These are phyloP conservation scores for Eilema griseolum DNA, from an alignment of 2,888 invertebrate species.

Conservation along the genomic window DNA sequence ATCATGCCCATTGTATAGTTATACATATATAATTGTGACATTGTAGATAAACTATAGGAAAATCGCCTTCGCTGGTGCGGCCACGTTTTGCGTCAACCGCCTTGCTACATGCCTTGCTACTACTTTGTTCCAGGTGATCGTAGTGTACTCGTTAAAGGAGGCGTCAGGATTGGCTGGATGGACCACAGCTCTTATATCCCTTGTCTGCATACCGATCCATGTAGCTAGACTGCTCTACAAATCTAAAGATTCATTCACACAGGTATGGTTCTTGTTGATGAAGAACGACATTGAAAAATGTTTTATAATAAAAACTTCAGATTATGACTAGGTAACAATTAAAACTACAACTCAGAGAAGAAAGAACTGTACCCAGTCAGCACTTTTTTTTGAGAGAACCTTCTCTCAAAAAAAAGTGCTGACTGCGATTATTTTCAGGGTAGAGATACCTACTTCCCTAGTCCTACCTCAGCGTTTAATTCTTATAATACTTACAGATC, in stretches of 20 bases:
- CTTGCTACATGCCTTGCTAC: not conserved
- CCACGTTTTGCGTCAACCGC: too few relatives aligned
- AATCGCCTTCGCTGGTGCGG: not conserved
- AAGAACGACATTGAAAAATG: not conserved
- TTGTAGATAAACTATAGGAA: not conserved
- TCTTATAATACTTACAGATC: not conserved
- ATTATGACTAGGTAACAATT: too few relatives aligned
- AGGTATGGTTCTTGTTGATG: slow-evolving; percentile 63
- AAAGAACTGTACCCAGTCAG: too few relatives aligned
- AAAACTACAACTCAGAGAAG: too few relatives aligned
- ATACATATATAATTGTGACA: too few relatives aligned
- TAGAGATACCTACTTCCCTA: not conserved
- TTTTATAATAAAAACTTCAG: too few relatives aligned
- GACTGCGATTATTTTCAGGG: not conserved
- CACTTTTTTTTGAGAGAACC: too few relatives aligned
- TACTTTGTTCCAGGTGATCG: slow-evolving; percentile 87
- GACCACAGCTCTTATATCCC: slow-evolving; percentile 90
- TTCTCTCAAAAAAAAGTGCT: too few relatives aligned
- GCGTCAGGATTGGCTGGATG: slow-evolving; percentile 88
- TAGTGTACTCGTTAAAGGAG: slow-evolving; percentile 84
- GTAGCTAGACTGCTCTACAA: slow-evolving; percentile 86
- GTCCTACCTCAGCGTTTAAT: not conserved
- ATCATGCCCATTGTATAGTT: too few relatives aligned
- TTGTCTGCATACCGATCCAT: slow-evolving; percentile 90
- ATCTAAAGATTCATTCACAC: slow-evolving; percentile 69